Base-by-base conservation (phyloP, 1,140 invertebrate species). In the Listronotus bonariensis region DNA sequence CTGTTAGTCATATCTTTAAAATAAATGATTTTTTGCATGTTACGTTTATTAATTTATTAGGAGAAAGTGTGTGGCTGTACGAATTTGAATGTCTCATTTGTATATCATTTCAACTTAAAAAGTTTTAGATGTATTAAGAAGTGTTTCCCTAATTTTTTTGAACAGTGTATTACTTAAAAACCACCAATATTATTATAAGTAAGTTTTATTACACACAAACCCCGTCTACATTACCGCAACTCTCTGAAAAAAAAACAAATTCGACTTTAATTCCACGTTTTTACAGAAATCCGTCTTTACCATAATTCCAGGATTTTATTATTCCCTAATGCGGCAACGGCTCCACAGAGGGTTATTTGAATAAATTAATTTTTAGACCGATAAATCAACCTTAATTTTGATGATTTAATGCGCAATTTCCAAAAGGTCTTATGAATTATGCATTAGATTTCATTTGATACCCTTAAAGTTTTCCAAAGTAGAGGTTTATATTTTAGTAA, bases 311-410 rank as follows among this genome's bases (percentile, higher is more conserved):
- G 36, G 15, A 62, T 62, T 62, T 62, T 53, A 62, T 62, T 62
- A 57, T 17, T 57, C 55, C 49, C 41, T 53, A 62, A 62, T 62
- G 59, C 59, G 59, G 59, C 59, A 52, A 52, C 40, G 59, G 48
- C 53, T 45, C 41, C 41, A 53, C 31, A 52, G 26, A 51, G 49
- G 34, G 31, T 53, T 52, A 62, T 62, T 62, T 62, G 59, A 62
- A 62, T 62, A 62, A 62, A 62, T 62, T 62, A 53, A 17, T 62
- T 62, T 49, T 48, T 53, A 52, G 49, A 20, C 59, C 59, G 38
- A 62, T 62, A 62, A 62, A 62, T 62, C 59, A 62, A 62, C 59
- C 43, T 46, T 53, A 62, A 62, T 62, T 62, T 53, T 62, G 59
- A 62, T 62, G 59, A 62, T 62, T 62, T 62, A 62, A 36, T 62